Base-by-base conservation (phyloP, 2,888 invertebrate genomes). In the Pseudococcus viburni region DNA sequence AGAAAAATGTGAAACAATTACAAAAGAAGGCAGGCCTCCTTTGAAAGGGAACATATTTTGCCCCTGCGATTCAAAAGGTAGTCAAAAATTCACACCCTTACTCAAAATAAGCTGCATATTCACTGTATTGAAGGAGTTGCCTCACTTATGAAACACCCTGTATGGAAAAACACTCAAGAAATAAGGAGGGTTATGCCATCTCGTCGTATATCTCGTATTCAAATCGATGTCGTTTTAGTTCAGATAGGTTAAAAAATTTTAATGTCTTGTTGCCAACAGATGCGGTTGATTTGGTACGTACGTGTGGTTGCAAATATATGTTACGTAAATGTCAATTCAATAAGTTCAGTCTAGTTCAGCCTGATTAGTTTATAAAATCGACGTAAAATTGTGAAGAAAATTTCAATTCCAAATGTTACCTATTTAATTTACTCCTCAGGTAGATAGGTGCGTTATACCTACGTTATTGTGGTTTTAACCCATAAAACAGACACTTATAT, bases 321-420 rank as follows among this genome's bases (percentile, higher is more conserved):
- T 26, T 68, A 68, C 68, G 11, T 26, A 12, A 68, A 68, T 68
- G 68, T 68, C 68, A 68, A 68, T 68, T 68, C 68, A 68, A 68
- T 68, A 68, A 68, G 26, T 68, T 68, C 68, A 68, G 11, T 26
- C 15, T 26, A 68, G 26, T 68, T 68, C 68, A 68, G 11, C 68
- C 15, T 26, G 11, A 68, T 68, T 68, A 26, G 68, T 26, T 9
- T 11, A 55, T 55, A 55, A 68, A 68, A 68, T 26, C 68, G 12
- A 68, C 12, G 12, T 26, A 15, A 68, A 68, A 68, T 26, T 5
- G 11, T 26, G 7, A 55, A 55, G 55, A 55, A 5, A n/a, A 26
- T 0, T 68, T 68, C 12, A 11, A 68, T 68, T 68, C 26, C 11
- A 68, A 68, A 68, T 26, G 68, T 68, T 68, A 64, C 48, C 48